Base-by-base conservation (phyloP, 2,797 vertebrate species). In the Sphenodon punctatus region DNA sequence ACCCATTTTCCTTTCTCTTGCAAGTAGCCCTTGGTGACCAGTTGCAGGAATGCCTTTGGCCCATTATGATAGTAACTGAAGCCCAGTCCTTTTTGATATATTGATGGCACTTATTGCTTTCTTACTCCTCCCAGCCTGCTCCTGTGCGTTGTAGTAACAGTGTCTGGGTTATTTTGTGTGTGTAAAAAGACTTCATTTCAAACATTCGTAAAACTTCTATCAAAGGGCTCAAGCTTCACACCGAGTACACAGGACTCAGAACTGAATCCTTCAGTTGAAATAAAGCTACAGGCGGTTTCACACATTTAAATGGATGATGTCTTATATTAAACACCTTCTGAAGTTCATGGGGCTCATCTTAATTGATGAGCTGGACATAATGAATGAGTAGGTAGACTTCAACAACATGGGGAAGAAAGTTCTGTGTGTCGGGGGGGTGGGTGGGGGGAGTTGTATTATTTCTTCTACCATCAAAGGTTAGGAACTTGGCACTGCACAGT, bases 291-390 rank as follows among this genome's bases (percentile, higher is more conserved):
- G 92, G 93, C 85, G 86, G 64, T 89, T 89, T 87, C 76, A 87
- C 86, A 87, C 92, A 94, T 93, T 91, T 70, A 91, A 93, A 93
- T 92, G 87, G 89, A 74, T 84, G 83, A 80, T 83, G 89, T 87
- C 91, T 93, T 92, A 93, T 93, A 93, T 93, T 93, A 89, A 88
- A 88, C 88, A 71, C 66, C 85, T 80, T 90, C 90, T 93, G 89
- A 93, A 92, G 90, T 91, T 89, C 90, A 82, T 88, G 90, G 84
- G 91, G 90, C 92, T 94, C 93, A 89, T 93, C 89, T 94, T 95
- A 95, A 95, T 95, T 95, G 94, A 94, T 92, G 93, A 94, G 93
- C 92, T 88, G 90, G 93, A 93, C 90, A 90, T 95, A 94, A 93
- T 92, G 92, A 94, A 88, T 94, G 94, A 93, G 93, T 93, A 93